Conservation (phyloP, 2,113 vertebrate species). For the Platanista minor region DNA sequence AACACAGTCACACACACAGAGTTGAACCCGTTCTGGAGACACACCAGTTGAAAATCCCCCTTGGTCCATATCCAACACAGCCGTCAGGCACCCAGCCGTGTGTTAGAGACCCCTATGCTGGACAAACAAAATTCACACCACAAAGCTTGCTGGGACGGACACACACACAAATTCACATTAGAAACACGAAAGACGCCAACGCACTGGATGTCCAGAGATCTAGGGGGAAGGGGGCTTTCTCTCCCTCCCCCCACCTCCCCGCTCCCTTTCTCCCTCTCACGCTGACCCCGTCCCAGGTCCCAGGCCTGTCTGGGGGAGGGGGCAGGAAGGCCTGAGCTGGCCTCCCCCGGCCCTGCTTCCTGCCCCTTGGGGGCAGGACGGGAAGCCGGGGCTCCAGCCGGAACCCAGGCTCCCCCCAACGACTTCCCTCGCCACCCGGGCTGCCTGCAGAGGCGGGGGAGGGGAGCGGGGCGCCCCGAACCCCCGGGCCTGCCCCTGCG, state of each 20-base stretch:
- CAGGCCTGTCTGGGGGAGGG: background rate
- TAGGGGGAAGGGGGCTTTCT: background rate
- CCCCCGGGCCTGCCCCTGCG: background rate
- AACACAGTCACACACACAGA: too few species aligned
- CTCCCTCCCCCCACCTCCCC: background rate
- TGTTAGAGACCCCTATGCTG: background rate
- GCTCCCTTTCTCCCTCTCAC: background rate
- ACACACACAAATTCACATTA: background rate
- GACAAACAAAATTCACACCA: background rate
- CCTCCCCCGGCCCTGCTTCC: slow-evolving; percentile 55
- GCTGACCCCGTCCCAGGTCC: background rate
- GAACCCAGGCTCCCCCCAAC: slow-evolving; percentile 68
- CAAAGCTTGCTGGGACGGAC: background rate
- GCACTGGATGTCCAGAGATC: background rate
- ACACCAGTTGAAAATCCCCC: background rate
- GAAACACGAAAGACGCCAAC: background rate
- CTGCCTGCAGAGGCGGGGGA: background rate
- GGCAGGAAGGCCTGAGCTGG: slow-evolving; percentile 62
- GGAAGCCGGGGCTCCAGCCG: slow-evolving; percentile 67
- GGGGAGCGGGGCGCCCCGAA: background rate
- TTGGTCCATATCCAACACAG: background rate
- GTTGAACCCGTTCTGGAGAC: background rate
- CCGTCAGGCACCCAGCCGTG: background rate
- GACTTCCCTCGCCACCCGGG: slow-evolving; percentile 42
- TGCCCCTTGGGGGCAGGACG: slow-evolving; percentile 51